Percentiles rank a stretch among this genome's conserved stretches.
Evolutionary conservation across 2,888 invertebrate genomes (phyloP).

Genomic region (Junonia oenone): DNA sequence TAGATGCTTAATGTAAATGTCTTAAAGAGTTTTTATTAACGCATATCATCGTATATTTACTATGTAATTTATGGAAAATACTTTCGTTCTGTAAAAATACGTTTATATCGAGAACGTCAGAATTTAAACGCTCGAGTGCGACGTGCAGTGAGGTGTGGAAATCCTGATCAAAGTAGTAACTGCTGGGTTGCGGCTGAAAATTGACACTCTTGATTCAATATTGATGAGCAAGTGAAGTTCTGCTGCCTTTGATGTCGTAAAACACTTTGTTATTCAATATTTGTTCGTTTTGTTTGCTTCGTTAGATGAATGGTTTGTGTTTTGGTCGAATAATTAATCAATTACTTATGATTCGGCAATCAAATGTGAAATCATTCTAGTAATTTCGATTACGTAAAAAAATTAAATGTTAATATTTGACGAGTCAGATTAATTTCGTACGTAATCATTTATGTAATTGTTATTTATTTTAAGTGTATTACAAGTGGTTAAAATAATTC

Average conservation of each 20-base stretch:
- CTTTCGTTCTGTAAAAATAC: not conserved
- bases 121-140: slow-evolving; percentile 6
- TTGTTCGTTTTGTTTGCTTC: not conserved
- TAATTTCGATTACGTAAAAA: no score
- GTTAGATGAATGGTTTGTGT: not conserved
- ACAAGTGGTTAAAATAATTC: no score
- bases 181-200: slow-evolving; percentile 2
- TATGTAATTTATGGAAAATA: not conserved
- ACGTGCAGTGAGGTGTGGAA: slow-evolving; percentile 1
- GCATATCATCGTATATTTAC: no score
- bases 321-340: not conserved
- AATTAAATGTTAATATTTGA: no score
- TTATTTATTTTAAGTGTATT: no score
- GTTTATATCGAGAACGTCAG: not conserved
- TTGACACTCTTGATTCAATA: not conserved
- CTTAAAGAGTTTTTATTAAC: no score
- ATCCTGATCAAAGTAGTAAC: not conserved
- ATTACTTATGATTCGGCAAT: no score
- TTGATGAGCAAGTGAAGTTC: not conserved
- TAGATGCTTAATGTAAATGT: no score
- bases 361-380: no score
- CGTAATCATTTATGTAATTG: no score
- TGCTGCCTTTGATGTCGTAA: not conserved
- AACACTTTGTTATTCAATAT: no score
- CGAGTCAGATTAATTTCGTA: no score